phyloP scores from a whole-genome alignment of 2,113 vertebrate species.

The Oryzias celebensis region DNA sequence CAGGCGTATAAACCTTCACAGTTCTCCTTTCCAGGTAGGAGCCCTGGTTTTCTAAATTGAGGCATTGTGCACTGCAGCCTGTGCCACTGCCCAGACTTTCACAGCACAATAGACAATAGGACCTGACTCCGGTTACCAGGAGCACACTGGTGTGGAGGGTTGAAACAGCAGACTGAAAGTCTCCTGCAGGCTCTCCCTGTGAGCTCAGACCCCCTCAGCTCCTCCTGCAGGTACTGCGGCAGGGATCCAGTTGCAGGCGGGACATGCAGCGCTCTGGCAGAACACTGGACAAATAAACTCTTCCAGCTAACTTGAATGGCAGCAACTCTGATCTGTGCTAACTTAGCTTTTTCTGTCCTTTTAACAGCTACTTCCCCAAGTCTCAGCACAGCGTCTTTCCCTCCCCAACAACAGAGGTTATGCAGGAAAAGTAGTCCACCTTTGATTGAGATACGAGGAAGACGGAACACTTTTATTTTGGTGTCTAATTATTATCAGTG shows the following conservation, averaged over 20 bases:
- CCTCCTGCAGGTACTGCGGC: background rate
- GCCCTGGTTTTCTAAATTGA: slow-evolving; percentile 40
- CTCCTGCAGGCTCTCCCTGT: slow-evolving; percentile 1
- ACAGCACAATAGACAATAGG: slow-evolving; percentile 70
- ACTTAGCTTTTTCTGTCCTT: too few species aligned
- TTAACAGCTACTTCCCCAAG: background rate
- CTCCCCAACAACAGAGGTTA: background rate
- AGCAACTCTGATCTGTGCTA: too few species aligned
- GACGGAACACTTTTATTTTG: slow-evolving; percentile 61
- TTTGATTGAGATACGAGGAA: slow-evolving; percentile 25
- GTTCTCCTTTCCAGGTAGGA: slow-evolving; percentile 25
- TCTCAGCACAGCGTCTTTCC: background rate
- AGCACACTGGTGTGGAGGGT: slow-evolving; percentile 15
- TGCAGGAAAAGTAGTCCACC: background rate
- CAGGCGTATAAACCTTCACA: slow-evolving; percentile 1
- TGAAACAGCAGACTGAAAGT: too few species aligned
- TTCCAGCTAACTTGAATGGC: background rate
- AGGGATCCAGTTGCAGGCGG: slow-evolving; percentile 51
- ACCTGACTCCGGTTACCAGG: slow-evolving; percentile 52
- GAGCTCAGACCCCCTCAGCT: slow-evolving; percentile 11
- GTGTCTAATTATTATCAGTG: slow-evolving; percentile 51
- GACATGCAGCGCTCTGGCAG: slow-evolving; percentile 49
- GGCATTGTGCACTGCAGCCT: slow-evolving; percentile 27
- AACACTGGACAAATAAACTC: slow-evolving; percentile 18
- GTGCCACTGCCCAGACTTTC: slow-evolving; percentile 47